Conservation (phyloP, 2,797 vertebrate species). For the Arrhamphus sclerolepis region DNA sequence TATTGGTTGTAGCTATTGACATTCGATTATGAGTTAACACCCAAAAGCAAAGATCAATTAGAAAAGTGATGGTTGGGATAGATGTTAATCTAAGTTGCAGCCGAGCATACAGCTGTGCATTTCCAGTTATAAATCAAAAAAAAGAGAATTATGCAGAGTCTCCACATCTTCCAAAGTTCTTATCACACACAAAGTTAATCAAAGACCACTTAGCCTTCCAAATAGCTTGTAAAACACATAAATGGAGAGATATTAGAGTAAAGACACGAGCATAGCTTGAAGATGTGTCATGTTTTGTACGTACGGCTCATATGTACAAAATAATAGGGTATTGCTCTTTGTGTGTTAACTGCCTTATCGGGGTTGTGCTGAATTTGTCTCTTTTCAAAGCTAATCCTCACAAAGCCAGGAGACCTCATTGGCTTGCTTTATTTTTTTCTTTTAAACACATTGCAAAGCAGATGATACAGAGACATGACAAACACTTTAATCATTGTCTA, state of each 20-base stretch:
- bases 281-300: too few relatives aligned
- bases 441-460: constrained; percentile 25
- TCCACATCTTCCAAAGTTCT: constrained; percentile 25
- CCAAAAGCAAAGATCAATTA: constrained; percentile 8
- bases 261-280: background rate
- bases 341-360: constrained; percentile 2
- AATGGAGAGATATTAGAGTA: background rate
- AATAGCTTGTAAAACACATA: constrained; percentile 5
- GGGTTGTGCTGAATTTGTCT: constrained; percentile 16
- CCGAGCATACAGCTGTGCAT: too few relatives aligned
- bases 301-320: background rate
- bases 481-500: constrained; percentile 8
- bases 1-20: constrained; percentile 17
- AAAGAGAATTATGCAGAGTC: too few relatives aligned
- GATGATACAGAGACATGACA: constrained; percentile 22
- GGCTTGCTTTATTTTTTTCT: constrained; percentile 11
- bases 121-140: too few relatives aligned
- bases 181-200: constrained; percentile 49
- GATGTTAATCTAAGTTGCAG: constrained; percentile 54
- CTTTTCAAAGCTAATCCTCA: constrained; percentile 20
- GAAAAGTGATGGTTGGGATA: constrained; percentile 14
- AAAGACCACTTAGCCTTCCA: constrained; percentile 28
- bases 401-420: constrained; percentile 5
- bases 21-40: constrained; percentile 41
- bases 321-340: constrained; percentile 2